Base-by-base conservation (phyloP, 2,113 vertebrate species). In the Psettodes erumei region DNA sequence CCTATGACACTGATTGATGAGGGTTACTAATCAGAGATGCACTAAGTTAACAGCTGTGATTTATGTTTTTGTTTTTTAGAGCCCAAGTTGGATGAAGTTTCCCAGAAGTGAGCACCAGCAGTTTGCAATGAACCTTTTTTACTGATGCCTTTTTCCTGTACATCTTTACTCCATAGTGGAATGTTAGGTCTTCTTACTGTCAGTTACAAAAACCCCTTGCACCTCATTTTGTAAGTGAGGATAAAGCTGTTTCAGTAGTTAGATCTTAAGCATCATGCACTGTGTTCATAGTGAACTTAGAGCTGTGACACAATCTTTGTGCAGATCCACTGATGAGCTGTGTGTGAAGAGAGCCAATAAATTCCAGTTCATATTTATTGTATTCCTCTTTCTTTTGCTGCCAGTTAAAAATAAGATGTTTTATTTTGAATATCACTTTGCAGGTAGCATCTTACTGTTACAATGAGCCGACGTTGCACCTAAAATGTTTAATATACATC, bases 51-150 rank as follows among this genome's bases (percentile, higher is more conserved):
- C 18, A 23, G 2, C 8, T 43, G 1, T 42, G 1, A 13, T 51
- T 13, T 83, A 5, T 71, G 2, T 67, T 12, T 86, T 81, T 68
- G 2, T 67, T 13, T 88, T 84, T 69, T 62, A 93, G 93, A 94
- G 71, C 92, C 93, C 27, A 87, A 81, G 66, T 77, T 92, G 33
- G 92, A 93, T 18, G 90, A 93, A 54, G 87, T 86, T 8, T 78
- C 86, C 32, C 51, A 84, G 74, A 93, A 92, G 80, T 94, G 79
- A 94, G 85, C 59, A 30, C 16, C 43, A 28, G 27, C 48, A 42
- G n/a, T 55, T 12, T 65, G 16, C 51, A 19, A n/a, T 7, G 8
- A 25, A 43, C 19, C 43, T 64, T 64, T 71, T 79, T 42, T 68
- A n/a, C 60, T 42, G n/a, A 59, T 59, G 5, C 75, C 43, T 71